phyloP scores from a whole-genome alignment of 2,888 invertebrate species.

The Latrodectus hesperus region DNA sequence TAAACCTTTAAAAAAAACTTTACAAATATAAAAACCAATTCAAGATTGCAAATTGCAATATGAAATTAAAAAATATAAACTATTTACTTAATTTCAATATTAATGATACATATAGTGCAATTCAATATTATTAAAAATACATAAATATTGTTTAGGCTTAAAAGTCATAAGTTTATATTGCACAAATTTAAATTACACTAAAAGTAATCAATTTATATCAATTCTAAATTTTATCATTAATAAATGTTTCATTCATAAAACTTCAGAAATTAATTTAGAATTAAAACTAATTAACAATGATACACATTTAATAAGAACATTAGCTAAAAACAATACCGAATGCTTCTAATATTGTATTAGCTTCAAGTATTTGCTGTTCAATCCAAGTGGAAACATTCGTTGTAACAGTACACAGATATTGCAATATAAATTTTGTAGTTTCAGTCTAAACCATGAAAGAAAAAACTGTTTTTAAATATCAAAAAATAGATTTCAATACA shows the following conservation, averaged over 20 bases:
- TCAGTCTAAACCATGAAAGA: slow-evolving; percentile 79
- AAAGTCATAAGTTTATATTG: too few relatives aligned
- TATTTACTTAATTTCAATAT: too few relatives aligned
- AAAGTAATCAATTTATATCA: too few relatives aligned
- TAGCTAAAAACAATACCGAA: slow-evolving; percentile 81
- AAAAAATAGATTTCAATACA: background rate
- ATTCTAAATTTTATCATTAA: too few relatives aligned
- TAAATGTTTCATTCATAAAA: background rate
- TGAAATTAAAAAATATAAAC: too few relatives aligned
- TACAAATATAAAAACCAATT: too few relatives aligned
- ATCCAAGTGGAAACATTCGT: slow-evolving; percentile 89
- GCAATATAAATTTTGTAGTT: slow-evolving; percentile 91
- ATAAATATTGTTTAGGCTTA: too few relatives aligned
- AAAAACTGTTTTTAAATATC: slow-evolving; percentile 1
- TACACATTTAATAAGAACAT: background rate
- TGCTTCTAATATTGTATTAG: slow-evolving; percentile 93
- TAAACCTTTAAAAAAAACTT: too few relatives aligned
- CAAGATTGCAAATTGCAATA: too few relatives aligned
- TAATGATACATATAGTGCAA: too few relatives aligned
- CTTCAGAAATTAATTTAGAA: background rate
- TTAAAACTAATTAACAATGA: background rate
- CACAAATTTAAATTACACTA: too few relatives aligned
- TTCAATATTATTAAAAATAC: too few relatives aligned
- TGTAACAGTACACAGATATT: slow-evolving; percentile 92
- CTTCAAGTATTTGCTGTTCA: slow-evolving; percentile 95